A percentile compares a stretch with the other conserved stretches of the same genome.
phyloP scores from a whole-genome alignment of 2,113 vertebrate genomes.

The Brachyistius frenatus region DNA sequence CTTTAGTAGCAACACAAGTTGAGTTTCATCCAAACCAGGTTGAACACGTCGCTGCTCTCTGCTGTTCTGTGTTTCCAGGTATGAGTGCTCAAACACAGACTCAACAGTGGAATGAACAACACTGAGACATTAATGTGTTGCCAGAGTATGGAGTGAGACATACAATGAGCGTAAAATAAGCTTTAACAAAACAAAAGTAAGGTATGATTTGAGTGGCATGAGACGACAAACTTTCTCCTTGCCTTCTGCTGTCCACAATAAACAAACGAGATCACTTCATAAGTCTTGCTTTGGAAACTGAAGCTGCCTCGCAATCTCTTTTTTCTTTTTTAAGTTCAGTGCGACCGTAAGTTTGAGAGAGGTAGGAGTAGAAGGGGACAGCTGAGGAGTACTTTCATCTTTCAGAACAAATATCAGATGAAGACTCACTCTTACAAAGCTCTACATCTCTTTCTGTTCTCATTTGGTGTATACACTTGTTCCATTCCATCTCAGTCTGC shows the following conservation, averaged over 20 bases:
- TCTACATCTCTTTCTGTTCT: conserved; percentile 11
- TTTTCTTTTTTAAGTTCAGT: neutral
- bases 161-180: conserved; percentile 50
- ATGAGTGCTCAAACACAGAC: conserved; percentile 36
- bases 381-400: neutral
- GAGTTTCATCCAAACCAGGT: conserved; percentile 10
- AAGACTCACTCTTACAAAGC: neutral
- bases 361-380: too few relatives aligned
- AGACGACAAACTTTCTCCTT: conserved; percentile 38
- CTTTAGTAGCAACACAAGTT: neutral
- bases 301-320: neutral
- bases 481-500: conserved; percentile 4
- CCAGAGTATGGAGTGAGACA: conserved; percentile 52
- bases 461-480: conserved; percentile 14
- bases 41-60: neutral
- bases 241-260: conserved; percentile 5
- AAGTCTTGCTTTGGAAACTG: conserved; percentile 23
- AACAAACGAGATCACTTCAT: conserved; percentile 21
- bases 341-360: too few relatives aligned
- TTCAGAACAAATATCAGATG: neutral
- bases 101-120: conserved; percentile 52
- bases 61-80: conserved; percentile 26
- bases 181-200: conserved; percentile 35
- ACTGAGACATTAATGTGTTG: conserved; percentile 55
- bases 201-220: conserved; percentile 43